phyloP scores from a whole-genome alignment of 1,140 invertebrate species.

The Drosophila bifasciata region DNA sequence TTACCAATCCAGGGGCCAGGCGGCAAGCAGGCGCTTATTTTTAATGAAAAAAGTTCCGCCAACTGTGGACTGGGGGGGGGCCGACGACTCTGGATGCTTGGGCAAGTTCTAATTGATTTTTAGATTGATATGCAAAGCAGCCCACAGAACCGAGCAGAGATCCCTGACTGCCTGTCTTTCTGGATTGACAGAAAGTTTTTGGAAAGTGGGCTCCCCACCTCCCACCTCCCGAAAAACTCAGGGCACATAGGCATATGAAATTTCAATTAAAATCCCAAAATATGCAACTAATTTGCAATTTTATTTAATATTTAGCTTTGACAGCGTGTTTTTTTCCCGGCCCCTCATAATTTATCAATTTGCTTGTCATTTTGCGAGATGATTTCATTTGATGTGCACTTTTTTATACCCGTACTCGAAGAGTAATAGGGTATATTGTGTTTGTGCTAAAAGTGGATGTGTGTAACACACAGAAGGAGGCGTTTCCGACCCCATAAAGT shows the following conservation, averaged over 20 bases:
- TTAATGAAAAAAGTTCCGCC: conserved; percentile 59
- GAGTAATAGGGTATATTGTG: no score
- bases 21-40: conserved; percentile 52
- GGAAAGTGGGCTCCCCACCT: conserved; percentile 5
- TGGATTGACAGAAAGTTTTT: conserved; percentile 47
- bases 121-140: conserved; percentile 65
- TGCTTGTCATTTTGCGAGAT: conserved; percentile 13
- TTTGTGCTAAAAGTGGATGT: no score
- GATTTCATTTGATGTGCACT: neutral
- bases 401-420: no score
- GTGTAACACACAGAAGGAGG: no score
- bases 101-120: conserved; percentile 65
- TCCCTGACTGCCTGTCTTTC: neutral
- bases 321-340: neutral
- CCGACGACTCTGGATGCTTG: conserved; percentile 19
- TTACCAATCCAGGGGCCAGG: conserved; percentile 21
- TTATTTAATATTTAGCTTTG: conserved; percentile 29
- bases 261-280: conserved; percentile 63
- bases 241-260: conserved; percentile 51
- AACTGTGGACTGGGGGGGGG: conserved; percentile 5
- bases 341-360: conserved; percentile 30
- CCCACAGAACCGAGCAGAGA: conserved; percentile 7
- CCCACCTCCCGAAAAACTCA: no score
- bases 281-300: conserved; percentile 65
- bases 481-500: no score